phyloP scores from a whole-genome alignment of 2,113 vertebrate genomes.

The Gnathonemus longibarbis region DNA sequence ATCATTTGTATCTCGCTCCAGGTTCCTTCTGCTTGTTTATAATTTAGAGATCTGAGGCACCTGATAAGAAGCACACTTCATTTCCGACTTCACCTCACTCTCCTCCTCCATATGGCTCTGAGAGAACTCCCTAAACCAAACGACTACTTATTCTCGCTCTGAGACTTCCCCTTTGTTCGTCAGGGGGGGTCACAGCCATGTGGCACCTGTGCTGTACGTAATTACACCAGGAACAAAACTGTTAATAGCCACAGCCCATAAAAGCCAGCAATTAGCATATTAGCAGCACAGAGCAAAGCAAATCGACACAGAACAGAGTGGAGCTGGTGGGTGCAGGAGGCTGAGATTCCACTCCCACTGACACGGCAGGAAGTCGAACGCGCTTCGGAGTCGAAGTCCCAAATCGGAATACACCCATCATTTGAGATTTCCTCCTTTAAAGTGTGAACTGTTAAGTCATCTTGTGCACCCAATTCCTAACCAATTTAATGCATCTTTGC shows the following conservation, averaged over 20 bases:
- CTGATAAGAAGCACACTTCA: constrained; percentile 74
- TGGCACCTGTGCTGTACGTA: constrained; percentile 41
- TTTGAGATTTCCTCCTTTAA: not conserved
- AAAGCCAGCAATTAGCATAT: constrained; percentile 13
- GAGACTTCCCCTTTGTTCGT: constrained; percentile 40
- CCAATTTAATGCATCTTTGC: constrained; percentile 51
- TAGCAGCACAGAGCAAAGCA: constrained; percentile 28
- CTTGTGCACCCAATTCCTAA: constrained; percentile 9
- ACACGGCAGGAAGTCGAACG: constrained; percentile 15
- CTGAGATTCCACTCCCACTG: not conserved
- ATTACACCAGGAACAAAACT: constrained; percentile 5
- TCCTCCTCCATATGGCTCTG: constrained; percentile 55
- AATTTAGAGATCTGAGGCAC: constrained; percentile 64
- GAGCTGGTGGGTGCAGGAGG: not conserved
- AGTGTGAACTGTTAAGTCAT: not conserved
- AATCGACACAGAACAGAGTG: constrained; percentile 31
- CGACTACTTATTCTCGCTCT: constrained; percentile 35
- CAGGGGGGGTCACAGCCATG: constrained; percentile 53
- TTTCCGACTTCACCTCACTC: constrained; percentile 46
- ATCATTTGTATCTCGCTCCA: constrained; percentile 34
- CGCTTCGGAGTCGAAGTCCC: not conserved
- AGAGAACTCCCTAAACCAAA: constrained; percentile 25
- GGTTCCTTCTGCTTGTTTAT: constrained; percentile 35
- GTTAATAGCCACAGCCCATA: constrained; percentile 25
- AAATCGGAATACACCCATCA: not conserved